Percentiles rank a stretch among this genome's conserved stretches.
Conservation (phyloP, 2,797 vertebrate genomes). For the Capromys pilorides region DNA sequence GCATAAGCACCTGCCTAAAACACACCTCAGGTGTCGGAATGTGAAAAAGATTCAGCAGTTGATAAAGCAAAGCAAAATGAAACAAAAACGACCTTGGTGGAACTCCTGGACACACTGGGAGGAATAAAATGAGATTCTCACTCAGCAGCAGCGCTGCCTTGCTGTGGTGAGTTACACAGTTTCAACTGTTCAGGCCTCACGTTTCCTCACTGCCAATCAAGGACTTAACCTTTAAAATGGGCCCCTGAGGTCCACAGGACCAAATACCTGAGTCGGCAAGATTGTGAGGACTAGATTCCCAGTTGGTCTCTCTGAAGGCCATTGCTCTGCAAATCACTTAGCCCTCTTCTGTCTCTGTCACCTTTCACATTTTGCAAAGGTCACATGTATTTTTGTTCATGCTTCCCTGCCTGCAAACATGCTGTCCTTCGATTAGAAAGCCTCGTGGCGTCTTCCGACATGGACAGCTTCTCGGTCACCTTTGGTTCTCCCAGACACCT, state of each 20-base stretch:
- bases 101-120: neutral
- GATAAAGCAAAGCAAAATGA: slow-evolving; percentile 5
- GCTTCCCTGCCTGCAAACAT: neutral
- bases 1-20: no score
- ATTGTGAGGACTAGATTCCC: neutral
- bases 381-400: neutral
- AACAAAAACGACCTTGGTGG: neutral
- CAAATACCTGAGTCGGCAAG: neutral
- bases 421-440: neutral
- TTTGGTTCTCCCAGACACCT: neutral
- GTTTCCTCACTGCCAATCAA: neutral
- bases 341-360: neutral
- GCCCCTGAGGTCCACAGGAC: neutral
- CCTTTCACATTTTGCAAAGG: neutral
- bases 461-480: neutral
- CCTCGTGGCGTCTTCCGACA: neutral
- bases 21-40: neutral
- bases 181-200: neutral
- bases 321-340: neutral
- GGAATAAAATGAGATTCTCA: slow-evolving; percentile 4
- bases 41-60: neutral
- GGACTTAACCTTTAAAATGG: neutral
- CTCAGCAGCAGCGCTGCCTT: neutral
- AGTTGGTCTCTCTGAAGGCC: neutral
- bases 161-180: neutral